Base-by-base conservation (phyloP, 2,797 vertebrate species). In the Pogoniulus pusillus region DNA sequence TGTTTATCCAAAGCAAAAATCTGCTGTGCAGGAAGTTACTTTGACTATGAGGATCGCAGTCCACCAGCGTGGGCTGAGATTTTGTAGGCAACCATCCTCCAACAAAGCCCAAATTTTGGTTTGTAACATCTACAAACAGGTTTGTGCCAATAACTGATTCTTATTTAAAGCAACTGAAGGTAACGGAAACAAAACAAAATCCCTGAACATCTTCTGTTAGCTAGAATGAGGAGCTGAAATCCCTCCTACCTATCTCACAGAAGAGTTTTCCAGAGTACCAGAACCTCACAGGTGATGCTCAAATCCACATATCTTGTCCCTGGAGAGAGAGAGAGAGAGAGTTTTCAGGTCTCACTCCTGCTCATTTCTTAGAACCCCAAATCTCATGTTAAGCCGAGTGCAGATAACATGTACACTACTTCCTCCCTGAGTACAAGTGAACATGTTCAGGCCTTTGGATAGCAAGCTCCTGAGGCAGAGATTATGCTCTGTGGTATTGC, bases 401-500 rank as follows among this genome's bases (percentile, higher is more conserved):
- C 18, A 57, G 58, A 55, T 57, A 82, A 90, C 30, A 27, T 74
- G 82, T 62, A 53, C 22, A 3, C 47, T 35, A 10, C n/a, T 88
- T 57, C 37, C 49, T 74, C 81, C 51, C 51, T 60, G 19, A 80
- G 51, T 29, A 85, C 72, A 75, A 63, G 47, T 1, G 7, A 82
- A 87, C 59, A 39, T 19, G 45, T 77, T 91, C 88, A 91, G 55
- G 65, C 75, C 75, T 64, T 90, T 0, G 3, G 62, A 87, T 49
- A 88, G 79, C 55, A 80, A 93, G 59, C 29, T 94, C 86, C 84
- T 57, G 79, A 92, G 88, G 85, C 91, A 87, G 86, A 43, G 47
- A 90, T 93, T 91, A 66, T 83, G 84, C 84, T 94, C 84, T 64
- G 49, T 87, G 58, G 84, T 62, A 82, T 92, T 94, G 93, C 79